Evolutionary conservation across 1,140 invertebrate species (phyloP).

Genomic region (fruit fly (Drosophila melanogaster)): DNA sequence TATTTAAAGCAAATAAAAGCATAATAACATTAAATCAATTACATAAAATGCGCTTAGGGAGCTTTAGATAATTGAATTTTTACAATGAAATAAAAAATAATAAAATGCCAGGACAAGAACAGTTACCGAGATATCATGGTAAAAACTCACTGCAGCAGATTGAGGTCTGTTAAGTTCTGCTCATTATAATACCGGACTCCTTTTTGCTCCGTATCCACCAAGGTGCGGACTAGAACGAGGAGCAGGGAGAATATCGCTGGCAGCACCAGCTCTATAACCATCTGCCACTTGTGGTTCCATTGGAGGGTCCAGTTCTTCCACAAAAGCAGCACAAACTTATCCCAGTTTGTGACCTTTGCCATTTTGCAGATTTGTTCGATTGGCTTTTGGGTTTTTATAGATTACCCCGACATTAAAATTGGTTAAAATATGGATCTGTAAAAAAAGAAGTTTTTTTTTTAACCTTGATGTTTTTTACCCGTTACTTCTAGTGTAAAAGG

Average conservation of each 20-base stretch:
- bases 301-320: slow-evolving; percentile 95
- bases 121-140: not conserved
- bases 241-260: slow-evolving; percentile 90
- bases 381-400: slow-evolving; percentile 7
- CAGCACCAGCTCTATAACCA: slow-evolving; percentile 89
- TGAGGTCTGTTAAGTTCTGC: slow-evolving; percentile 39
- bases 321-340: slow-evolving; percentile 89
- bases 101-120: slow-evolving; percentile 9
- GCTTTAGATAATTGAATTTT: too few species aligned
- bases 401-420: slow-evolving; percentile 37
- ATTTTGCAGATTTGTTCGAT: slow-evolving; percentile 43
- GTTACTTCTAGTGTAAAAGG: too few species aligned
- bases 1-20: too few species aligned
- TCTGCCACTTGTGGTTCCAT: slow-evolving; percentile 89
- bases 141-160: slow-evolving; percentile 62
- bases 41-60: too few species aligned
- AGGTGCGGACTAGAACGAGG: slow-evolving; percentile 87
- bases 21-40: too few species aligned
- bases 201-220: slow-evolving; percentile 85
- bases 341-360: slow-evolving; percentile 78
- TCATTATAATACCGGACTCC: not conserved
- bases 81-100: not conserved
- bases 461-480: too few species aligned
- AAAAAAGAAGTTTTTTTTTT: not conserved
- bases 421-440: slow-evolving; percentile 22